Conservation (phyloP, 2,113 vertebrate genomes). For the Terrapene triunguis region DNA sequence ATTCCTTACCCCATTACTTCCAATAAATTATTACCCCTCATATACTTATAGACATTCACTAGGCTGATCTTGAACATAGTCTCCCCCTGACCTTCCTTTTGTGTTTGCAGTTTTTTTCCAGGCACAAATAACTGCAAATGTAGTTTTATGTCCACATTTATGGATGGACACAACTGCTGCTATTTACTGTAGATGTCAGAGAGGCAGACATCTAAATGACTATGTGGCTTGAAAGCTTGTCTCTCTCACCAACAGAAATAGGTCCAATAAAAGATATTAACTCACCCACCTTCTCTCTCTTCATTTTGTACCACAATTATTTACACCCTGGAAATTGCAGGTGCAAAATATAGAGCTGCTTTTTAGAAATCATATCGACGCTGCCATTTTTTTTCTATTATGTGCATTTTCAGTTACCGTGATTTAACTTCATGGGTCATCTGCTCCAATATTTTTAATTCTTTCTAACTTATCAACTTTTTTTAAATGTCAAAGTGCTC, state of each 20-base stretch:
- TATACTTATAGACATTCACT: conserved; percentile 10
- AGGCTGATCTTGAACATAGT: neutral
- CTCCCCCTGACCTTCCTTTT: neutral
- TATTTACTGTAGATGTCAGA: conserved; percentile 27
- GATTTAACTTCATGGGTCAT: neutral
- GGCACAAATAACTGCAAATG: conserved; percentile 37
- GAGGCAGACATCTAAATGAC: conserved; percentile 40
- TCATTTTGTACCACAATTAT: neutral
- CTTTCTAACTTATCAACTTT: conserved; percentile 3
- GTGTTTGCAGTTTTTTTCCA: conserved; percentile 22
- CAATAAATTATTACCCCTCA: conserved; percentile 26
- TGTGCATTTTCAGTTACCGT: neutral
- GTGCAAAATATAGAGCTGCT: neutral
- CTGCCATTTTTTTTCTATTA: neutral
- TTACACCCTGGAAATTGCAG: neutral
- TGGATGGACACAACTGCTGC: conserved; percentile 31
- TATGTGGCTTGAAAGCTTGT: neutral
- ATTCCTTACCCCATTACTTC: neutral
- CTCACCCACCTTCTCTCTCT: neutral
- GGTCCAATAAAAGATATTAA: neutral
- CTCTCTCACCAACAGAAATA: neutral
- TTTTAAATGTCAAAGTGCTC: neutral
- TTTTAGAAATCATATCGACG: neutral
- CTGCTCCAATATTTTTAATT: neutral
- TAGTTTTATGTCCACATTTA: conserved; percentile 31